These are phyloP conservation scores for Octopus bimaculoides DNA, from an alignment of 1,140 invertebrate genomes.

Conservation along the genomic window DNA sequence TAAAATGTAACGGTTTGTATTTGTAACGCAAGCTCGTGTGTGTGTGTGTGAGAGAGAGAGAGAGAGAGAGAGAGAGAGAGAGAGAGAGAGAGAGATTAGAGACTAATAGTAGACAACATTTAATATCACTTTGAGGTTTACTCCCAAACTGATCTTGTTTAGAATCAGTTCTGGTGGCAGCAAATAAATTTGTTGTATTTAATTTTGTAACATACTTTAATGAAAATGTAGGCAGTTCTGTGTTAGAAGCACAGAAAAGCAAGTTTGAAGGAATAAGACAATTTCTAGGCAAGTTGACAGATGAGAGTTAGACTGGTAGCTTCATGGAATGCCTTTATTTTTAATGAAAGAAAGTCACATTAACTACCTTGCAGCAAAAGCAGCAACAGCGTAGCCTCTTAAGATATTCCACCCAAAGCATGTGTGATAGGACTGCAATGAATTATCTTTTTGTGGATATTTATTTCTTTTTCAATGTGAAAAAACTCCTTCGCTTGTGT, in stretches of 20 bases:
- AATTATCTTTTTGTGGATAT: slow-evolving; percentile 60
- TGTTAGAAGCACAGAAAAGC: neutral
- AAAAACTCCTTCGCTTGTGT: slow-evolving; percentile 90
- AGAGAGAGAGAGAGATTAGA: too few species aligned
- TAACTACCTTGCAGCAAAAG: neutral
- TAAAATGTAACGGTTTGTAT: too few species aligned
- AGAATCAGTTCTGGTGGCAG: too few species aligned
- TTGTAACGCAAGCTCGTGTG: too few species aligned
- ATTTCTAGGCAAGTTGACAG: neutral
- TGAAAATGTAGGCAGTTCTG: neutral
- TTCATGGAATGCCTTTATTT: neutral
- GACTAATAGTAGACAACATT: too few species aligned
- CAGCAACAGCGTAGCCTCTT: neutral
- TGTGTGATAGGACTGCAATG: neutral
- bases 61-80: too few species aligned
- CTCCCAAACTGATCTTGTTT: too few species aligned
- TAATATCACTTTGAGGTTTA: too few species aligned
- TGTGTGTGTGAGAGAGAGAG: too few species aligned
- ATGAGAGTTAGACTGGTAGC: neutral
- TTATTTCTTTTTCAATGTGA: slow-evolving; percentile 93
- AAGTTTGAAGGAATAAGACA: neutral
- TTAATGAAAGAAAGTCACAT: neutral
- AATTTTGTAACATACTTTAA: neutral
- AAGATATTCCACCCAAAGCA: slow-evolving; percentile 25
- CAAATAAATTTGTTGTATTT: neutral